Percentiles rank a stretch among this genome's conserved stretches.
These are phyloP conservation scores for Parazoanthus darwini DNA, from an alignment of 92 coral and sea anemone genomes.

Conservation along the genomic window DNA sequence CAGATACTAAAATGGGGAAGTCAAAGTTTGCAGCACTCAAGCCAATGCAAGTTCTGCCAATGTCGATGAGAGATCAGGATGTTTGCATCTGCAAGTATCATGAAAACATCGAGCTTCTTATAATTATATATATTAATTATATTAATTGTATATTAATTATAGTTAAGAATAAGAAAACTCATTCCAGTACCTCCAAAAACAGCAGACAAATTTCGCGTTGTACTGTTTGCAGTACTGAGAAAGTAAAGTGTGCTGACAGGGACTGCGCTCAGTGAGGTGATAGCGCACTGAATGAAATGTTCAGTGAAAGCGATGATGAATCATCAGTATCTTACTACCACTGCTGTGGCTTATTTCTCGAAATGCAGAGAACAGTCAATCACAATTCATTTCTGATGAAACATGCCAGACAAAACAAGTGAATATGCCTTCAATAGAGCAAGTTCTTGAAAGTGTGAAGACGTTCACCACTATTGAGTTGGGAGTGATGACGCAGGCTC, in stretches of 20 bases:
- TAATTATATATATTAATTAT: too few species aligned
- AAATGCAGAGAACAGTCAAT: neutral
- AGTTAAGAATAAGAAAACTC: slow-evolving; percentile 32
- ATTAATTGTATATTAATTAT: too few species aligned
- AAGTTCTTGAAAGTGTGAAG: neutral
- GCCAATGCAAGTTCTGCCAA: slow-evolving; percentile 45
- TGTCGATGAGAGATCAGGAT: slow-evolving; percentile 42
- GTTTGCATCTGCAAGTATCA: slow-evolving; percentile 53
- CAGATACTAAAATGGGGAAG: slow-evolving; percentile 35
- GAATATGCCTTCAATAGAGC: neutral
- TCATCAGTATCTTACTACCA: neutral
- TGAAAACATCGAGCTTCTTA: slow-evolving; percentile 52
- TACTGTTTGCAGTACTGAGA: slow-evolving; percentile 50
- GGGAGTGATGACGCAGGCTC: slow-evolving; percentile 62
- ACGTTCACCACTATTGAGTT: slow-evolving; percentile 8
- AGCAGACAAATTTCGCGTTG: slow-evolving; percentile 40
- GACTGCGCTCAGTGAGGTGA: slow-evolving; percentile 41
- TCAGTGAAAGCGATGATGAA: slow-evolving; percentile 18
- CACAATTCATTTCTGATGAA: neutral
- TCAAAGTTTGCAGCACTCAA: slow-evolving; percentile 54
- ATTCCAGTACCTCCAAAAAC: slow-evolving; percentile 27
- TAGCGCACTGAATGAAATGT: slow-evolving; percentile 21
- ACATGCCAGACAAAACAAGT: neutral
- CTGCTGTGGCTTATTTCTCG: slow-evolving; percentile 59
- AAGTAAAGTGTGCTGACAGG: slow-evolving; percentile 48